Base-by-base conservation (phyloP, 1,140 invertebrate species). In the Oryctes rhinoceros region DNA sequence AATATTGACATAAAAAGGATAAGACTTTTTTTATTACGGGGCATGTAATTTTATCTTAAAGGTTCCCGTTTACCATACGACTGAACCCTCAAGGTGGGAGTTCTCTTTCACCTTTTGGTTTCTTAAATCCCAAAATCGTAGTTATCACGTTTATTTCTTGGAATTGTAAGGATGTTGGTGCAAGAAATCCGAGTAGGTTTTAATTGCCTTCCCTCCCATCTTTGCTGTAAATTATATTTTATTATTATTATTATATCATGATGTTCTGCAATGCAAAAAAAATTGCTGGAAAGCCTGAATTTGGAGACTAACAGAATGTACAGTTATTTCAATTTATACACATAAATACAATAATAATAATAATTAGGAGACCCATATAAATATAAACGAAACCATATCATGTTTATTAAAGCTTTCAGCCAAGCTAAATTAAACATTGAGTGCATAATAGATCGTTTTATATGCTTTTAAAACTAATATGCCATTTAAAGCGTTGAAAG, bases 1-100 rank as follows among this genome's bases (percentile, higher is more conserved):
- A 67, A 67, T 67, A 67, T 67, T 67, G 65, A 35, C 65, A 53
- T 53, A 53, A 53, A 53, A 67, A 18, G 30, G 65, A 24, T 67
- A 67, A 67, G 65, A 35, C 65, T 67, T 35, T 67, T 67, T 67
- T 67, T 67, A 67, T 67, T 67, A 67, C 65, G 65, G 10, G 9
- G 18, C 20, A 13, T 67, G 65, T 35, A 67, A 67, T 67, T 67
- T 18, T 35, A 67, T 67, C 65, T 67, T 67, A 67, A 67, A 13
- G 65, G 65, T 24, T 35, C 65, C 18, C 65, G 13, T 67, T 35
- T 30, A 30, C 30, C 65, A 67, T 35, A 67, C 20, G 6, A 24
- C 20, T 18, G 9, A 44, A 67, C 65, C n/a, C 18, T 67, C 65
- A 67, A 67, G 20, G 4, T 67, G 65, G 13, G 65, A 67, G 24